phyloP scores from a whole-genome alignment of 2,888 invertebrate species.

The Drosophila pseudotakahashii region DNA sequence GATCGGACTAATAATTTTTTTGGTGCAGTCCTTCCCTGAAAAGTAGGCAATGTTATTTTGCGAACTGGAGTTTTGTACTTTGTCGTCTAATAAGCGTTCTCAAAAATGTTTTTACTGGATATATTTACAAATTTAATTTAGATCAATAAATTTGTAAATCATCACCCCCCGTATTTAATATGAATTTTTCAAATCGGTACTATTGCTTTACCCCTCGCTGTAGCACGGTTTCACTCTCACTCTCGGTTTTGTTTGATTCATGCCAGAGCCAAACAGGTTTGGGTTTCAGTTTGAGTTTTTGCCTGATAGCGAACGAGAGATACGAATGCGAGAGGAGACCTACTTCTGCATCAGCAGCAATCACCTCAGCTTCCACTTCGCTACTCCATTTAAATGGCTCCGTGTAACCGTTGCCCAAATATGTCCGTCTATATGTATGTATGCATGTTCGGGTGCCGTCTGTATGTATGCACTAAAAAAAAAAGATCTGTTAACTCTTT shows the following conservation, averaged over 20 bases:
- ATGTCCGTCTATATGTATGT: slow-evolving; percentile 6
- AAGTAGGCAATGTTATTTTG: slow-evolving; percentile 3
- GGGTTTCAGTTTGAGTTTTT: slow-evolving; percentile 39
- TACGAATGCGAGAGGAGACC: slow-evolving; percentile 52
- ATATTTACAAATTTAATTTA: no score
- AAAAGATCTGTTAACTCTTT: slow-evolving; percentile 52
- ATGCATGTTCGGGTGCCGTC: neutral
- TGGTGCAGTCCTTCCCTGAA: neutral
- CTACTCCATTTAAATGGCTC: slow-evolving; percentile 70
- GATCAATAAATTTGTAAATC: no score
- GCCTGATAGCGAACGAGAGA: slow-evolving; percentile 38
- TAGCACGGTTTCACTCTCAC: slow-evolving; percentile 61
- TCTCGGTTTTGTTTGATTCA: slow-evolving; percentile 50
- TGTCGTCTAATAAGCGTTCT: no score
- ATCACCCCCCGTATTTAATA: no score
- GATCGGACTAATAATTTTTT: no score
- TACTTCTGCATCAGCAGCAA: slow-evolving; percentile 54
- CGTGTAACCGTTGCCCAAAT: slow-evolving; percentile 62
- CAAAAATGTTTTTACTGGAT: no score
- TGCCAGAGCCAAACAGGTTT: slow-evolving; percentile 64
- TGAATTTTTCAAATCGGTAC: neutral
- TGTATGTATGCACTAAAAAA: slow-evolving; percentile 18
- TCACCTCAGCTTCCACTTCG: slow-evolving; percentile 51
- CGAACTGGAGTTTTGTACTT: neutral
- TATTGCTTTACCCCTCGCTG: slow-evolving; percentile 3